Evolutionary conservation across 2,888 invertebrate genomes (phyloP).

Genomic region (Metellina segmentata): DNA sequence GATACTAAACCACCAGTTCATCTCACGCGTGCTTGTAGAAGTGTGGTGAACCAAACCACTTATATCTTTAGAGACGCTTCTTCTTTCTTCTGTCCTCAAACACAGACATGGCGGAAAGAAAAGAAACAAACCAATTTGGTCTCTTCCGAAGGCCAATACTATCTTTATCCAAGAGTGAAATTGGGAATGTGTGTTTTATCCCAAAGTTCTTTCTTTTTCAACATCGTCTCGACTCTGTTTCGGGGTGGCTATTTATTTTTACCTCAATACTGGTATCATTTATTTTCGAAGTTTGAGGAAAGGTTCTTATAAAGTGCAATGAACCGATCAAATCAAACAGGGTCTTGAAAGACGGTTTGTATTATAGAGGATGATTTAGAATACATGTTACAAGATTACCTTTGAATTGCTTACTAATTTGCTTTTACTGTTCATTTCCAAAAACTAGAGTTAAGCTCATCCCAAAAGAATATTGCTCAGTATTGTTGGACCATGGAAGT

Average conservation of each 20-base stretch:
- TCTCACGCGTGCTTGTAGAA: background rate
- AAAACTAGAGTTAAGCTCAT: no score
- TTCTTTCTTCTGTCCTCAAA: background rate
- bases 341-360: background rate
- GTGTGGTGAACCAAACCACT: background rate
- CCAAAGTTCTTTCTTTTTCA: background rate
- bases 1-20: background rate
- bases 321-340: background rate
- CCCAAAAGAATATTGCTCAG: no score
- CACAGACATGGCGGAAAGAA: background rate
- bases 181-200: background rate
- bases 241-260: background rate
- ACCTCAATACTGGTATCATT: background rate
- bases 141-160: background rate
- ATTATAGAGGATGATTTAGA: no score
- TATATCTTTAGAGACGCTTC: background rate
- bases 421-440: no score
- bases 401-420: no score
- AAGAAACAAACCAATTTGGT: background rate
- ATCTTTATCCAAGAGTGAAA: background rate
- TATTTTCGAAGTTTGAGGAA: background rate
- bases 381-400: no score
- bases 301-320: background rate
- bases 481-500: no score
- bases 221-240: background rate